Evolutionary conservation across 2,888 invertebrate species (phyloP), one percentile per base, ranked within the genome.

Genomic region (Sycophila texana): DNA sequence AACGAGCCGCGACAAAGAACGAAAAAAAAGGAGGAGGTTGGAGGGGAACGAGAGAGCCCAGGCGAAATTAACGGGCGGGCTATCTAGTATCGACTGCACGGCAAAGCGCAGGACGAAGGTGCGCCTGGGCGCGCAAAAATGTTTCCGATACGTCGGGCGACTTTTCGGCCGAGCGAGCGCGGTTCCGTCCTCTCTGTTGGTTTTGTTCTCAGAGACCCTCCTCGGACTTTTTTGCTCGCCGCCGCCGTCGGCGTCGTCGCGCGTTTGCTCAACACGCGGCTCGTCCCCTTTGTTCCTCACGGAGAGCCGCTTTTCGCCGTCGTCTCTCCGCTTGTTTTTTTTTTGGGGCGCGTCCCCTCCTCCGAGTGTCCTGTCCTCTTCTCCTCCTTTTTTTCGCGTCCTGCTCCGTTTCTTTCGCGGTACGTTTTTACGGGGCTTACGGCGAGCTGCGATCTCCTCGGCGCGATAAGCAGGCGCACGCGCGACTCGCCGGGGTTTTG

Each of bases 281-380:
- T 22, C 60, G 72, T 80, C 74, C 47, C 70, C 74, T 80, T 80
- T 80, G 77, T 77, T 74, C 77, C 70, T 53, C 55, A 18, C 20
- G n/a, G 58, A 60, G 63, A 72, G 67, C 65, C 39, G 66, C 60
- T 58, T 77, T 68, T 77, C 63, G 61, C 73, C 68, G 55, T 65
- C 49, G 49, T 51, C 58, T 60, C 26, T 57, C 22, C 63, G n/a
- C 51, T 1, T 22, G n/a, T 10, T 16, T 16, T 47, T 71, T 60
- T 60, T 49, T 57, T 49, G 20, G 13, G 14, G 14, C 12, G 10
- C 49, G 20, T 20, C 22, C 20, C 66, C 13, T 66, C 16, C 20
- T 49, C 20, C 30, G n/a, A 2, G 20, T 16, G 13, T 16, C 39
- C 4, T 16, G 7, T 61, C 30, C 14, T 5, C 39, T 7, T 10